These are phyloP conservation scores for Cyrtonyx montezumae DNA, from an alignment of 2,113 vertebrate genomes.

Conservation along the genomic window DNA sequence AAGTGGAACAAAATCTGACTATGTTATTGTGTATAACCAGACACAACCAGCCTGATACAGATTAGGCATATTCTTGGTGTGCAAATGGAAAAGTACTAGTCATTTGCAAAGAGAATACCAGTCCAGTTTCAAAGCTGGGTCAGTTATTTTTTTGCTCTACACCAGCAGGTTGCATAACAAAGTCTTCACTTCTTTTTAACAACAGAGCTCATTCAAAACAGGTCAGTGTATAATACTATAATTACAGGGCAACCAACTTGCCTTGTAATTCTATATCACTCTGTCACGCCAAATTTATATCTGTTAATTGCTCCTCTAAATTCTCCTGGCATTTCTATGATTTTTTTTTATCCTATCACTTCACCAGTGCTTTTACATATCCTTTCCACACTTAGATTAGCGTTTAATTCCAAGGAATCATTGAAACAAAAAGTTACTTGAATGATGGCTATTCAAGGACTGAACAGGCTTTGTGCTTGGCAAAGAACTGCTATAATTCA, in stretches of 20 bases:
- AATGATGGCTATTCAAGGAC: neutral
- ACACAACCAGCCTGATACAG: neutral
- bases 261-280: neutral
- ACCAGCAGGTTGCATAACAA: neutral
- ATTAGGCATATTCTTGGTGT: neutral
- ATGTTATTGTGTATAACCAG: neutral
- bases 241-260: neutral
- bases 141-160: neutral
- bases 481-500: constrained; percentile 37
- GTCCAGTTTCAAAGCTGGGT: neutral
- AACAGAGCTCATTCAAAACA: neutral
- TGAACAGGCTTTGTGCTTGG: neutral
- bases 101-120: neutral
- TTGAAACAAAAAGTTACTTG: constrained; percentile 33
- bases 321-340: constrained; percentile 4
- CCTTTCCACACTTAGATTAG: constrained; percentile 29
- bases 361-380: constrained; percentile 49
- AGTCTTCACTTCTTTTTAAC: neutral
- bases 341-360: constrained; percentile 15
- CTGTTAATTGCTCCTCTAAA: neutral
- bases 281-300: constrained; percentile 21
- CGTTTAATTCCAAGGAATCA: constrained; percentile 30
- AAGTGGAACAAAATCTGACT: neutral
- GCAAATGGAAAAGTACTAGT: neutral
- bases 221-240: neutral